Conservation (phyloP, 2,113 vertebrate genomes). For the Cephalopholis sonnerati region DNA sequence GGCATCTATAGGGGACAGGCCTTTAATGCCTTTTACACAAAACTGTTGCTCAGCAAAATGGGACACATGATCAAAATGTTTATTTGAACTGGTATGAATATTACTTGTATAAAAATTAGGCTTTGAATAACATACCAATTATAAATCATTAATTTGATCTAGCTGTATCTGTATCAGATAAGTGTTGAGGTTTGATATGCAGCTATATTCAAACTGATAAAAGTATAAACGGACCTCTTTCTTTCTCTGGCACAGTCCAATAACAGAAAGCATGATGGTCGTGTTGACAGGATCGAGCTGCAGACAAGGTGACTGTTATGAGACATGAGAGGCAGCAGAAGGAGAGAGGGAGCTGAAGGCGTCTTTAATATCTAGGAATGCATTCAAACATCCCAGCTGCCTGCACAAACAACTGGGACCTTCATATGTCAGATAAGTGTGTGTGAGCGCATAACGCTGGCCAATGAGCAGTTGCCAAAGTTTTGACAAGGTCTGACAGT, state of each 20-base stretch:
- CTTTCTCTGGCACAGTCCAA: background rate
- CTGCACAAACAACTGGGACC: constrained; percentile 52
- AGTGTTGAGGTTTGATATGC: background rate
- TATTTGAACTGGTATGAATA: too few species aligned
- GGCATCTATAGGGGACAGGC: too few species aligned
- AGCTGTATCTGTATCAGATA: too few species aligned
- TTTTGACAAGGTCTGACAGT: background rate
- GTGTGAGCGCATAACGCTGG: constrained; percentile 3
- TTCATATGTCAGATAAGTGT: constrained; percentile 28
- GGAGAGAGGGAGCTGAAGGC: constrained; percentile 17
- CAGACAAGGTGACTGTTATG: constrained; percentile 23
- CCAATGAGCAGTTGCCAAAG: background rate
- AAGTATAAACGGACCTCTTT: background rate
- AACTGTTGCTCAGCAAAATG: too few species aligned
- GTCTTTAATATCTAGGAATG: constrained; percentile 63
- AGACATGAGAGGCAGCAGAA: constrained; percentile 9
- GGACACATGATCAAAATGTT: too few species aligned
- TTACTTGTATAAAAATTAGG: too few species aligned
- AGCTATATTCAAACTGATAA: background rate
- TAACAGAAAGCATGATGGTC: background rate
- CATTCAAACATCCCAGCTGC: constrained; percentile 47
- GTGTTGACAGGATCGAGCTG: constrained; percentile 21
- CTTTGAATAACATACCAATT: too few species aligned
- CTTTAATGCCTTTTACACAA: too few species aligned
- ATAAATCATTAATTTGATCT: too few species aligned